phyloP scores from a whole-genome alignment of 2,113 vertebrate species.

The Nymphicus hollandicus region DNA sequence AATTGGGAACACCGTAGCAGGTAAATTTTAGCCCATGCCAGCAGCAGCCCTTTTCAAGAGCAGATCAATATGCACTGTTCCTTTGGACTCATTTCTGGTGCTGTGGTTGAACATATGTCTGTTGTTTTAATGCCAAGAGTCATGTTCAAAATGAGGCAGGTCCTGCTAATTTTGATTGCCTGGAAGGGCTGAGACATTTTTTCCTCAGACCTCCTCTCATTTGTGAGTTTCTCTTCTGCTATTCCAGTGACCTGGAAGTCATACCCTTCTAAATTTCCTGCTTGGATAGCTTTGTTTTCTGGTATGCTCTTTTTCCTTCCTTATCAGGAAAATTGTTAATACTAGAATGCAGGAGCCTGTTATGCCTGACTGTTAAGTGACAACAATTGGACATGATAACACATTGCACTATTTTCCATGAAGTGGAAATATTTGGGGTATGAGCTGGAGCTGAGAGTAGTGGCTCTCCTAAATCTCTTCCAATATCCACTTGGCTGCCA shows the following conservation, averaged over 20 bases:
- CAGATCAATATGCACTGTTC: not conserved
- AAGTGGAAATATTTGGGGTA: not conserved
- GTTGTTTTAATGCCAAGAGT: not conserved
- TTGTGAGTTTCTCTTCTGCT: not conserved
- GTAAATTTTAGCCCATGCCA: not conserved
- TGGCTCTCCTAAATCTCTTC: not conserved
- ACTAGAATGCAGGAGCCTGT: not conserved
- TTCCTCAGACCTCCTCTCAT: not conserved
- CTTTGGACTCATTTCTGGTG: not conserved
- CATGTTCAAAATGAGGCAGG: not conserved
- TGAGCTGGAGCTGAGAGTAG: fast-evolving
- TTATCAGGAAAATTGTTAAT: not conserved
- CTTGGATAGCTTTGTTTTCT: not conserved
- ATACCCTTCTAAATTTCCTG: not conserved
- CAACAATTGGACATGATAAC: not conserved
- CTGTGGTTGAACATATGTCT: fast-evolving
- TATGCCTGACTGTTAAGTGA: not conserved
- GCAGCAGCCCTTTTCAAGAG: not conserved
- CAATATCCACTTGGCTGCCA: not conserved
- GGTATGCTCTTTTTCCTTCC: not conserved
- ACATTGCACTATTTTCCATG: not conserved
- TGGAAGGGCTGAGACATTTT: not conserved
- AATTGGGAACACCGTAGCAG: not conserved
- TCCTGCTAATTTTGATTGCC: not conserved
- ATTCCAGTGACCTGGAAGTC: not conserved